Percentiles rank a stretch among this genome's conserved stretches.
These are phyloP conservation scores for Sphaeridia pumilis DNA, from an alignment of 2,888 invertebrate genomes.

Conservation along the genomic window DNA sequence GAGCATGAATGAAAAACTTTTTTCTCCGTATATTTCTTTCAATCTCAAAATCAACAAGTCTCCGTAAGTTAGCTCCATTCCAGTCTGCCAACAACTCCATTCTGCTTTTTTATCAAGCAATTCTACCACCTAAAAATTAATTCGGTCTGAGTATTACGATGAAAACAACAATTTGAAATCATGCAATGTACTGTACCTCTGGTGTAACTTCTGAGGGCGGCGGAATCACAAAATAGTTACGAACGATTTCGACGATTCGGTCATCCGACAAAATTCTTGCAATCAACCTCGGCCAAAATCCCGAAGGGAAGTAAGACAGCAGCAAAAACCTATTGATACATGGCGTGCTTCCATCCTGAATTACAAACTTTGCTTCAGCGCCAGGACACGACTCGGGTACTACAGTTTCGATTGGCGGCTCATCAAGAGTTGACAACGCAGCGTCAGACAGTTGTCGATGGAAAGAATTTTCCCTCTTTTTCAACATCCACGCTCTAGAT, in stretches of 20 bases:
- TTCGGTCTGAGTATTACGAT: no score
- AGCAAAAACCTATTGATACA: slow-evolving; percentile 55
- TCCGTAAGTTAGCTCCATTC: slow-evolving; percentile 72
- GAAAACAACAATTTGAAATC: no score
- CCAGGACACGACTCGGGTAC: background rate
- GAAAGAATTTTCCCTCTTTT: slow-evolving; percentile 14
- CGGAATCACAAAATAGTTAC: slow-evolving; percentile 58
- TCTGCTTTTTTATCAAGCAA: slow-evolving; percentile 61
- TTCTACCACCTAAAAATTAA: slow-evolving; percentile 47
- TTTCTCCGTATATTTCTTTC: slow-evolving; percentile 54
- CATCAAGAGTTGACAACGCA: background rate
- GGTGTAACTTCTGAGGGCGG: slow-evolving; percentile 29
- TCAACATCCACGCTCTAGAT: slow-evolving; percentile 54
- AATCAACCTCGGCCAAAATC: slow-evolving; percentile 92
- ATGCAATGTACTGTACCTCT: no score
- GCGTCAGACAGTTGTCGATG: background rate
- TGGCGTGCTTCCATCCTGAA: slow-evolving; percentile 22
- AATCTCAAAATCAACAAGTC: slow-evolving; percentile 67
- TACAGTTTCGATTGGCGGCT: background rate
- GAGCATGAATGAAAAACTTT: slow-evolving; percentile 34
- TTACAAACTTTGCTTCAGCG: background rate
- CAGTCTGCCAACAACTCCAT: slow-evolving; percentile 91
- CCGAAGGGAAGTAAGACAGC: slow-evolving; percentile 94
- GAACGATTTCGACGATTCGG: slow-evolving; percentile 63
- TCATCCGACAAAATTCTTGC: slow-evolving; percentile 73